Conservation (phyloP, 1,140 invertebrate genomes). For the Diprion similis region DNA sequence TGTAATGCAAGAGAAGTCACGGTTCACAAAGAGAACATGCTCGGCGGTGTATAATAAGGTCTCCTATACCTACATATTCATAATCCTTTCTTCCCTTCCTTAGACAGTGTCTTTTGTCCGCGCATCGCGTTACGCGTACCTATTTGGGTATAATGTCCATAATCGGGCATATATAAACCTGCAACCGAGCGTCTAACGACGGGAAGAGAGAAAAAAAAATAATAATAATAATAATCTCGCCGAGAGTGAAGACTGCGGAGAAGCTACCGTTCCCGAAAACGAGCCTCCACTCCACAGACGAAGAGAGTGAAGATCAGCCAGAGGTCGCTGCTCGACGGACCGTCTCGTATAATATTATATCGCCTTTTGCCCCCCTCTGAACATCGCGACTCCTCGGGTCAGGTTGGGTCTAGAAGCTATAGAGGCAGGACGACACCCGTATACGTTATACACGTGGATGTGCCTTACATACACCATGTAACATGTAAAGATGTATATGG, state of each 20-base stretch:
- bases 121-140: conserved; percentile 20
- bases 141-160: conserved; percentile 12
- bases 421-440: too few species aligned
- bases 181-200: conserved; percentile 3
- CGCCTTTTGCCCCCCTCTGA: too few species aligned
- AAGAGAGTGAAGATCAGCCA: conserved; percentile 45
- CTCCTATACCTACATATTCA: too few species aligned
- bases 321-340: conserved; percentile 43
- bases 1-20: too few species aligned
- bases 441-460: conserved; percentile 17
- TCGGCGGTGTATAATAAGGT: too few species aligned
- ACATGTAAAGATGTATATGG: not conserved
- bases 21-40: too few species aligned
- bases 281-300: not conserved
- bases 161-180: conserved; percentile 8
- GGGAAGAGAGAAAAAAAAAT: conserved; percentile 9
- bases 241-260: not conserved
- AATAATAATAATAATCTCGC: not conserved
- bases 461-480: conserved; percentile 51
- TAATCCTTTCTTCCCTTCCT: too few species aligned
- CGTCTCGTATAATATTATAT: too few species aligned
- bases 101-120: not conserved
- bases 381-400: too few species aligned
- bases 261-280: conserved; percentile 10
- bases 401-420: too few species aligned